Percentiles rank a stretch among this genome's conserved stretches.
Evolutionary conservation across 2,113 vertebrate species (phyloP).

Genomic region (Danionella cerebrum): DNA sequence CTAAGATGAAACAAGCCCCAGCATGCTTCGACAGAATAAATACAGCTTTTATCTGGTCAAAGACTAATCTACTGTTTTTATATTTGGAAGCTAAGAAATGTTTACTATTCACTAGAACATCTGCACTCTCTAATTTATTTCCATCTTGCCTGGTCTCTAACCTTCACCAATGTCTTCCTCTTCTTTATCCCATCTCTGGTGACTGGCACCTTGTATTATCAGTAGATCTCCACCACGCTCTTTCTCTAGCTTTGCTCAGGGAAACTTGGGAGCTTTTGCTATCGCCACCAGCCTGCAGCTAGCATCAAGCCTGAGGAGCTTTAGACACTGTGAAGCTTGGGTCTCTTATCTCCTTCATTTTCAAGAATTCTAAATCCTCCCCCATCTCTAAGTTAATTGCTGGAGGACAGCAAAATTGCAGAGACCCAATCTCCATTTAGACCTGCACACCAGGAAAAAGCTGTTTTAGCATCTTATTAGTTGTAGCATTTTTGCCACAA

Average conservation of each 20-base stretch:
- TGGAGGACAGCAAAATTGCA: conserved; percentile 58
- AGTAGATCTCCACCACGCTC: conserved; percentile 53
- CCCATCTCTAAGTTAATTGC: conserved; percentile 63
- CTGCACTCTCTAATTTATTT: neutral
- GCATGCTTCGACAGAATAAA: too few relatives aligned
- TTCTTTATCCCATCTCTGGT: conserved; percentile 55
- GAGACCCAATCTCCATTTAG: conserved; percentile 15
- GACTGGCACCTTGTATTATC: conserved; percentile 62
- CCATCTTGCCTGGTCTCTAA: neutral
- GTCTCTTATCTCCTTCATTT: conserved; percentile 61
- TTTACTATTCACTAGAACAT: too few relatives aligned
- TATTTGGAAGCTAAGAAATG: too few relatives aligned
- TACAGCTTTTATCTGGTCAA: too few relatives aligned
- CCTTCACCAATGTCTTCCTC: conserved; percentile 43
- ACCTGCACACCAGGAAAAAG: conserved; percentile 17
- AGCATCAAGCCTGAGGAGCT: conserved; percentile 48
- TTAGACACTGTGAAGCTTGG: conserved; percentile 47
- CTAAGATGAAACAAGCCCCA: too few relatives aligned
- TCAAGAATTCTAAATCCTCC: conserved; percentile 59
- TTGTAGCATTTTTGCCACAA: conserved; percentile 24
- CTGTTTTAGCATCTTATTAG: neutral
- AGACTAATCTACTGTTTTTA: neutral
- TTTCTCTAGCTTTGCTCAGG: conserved; percentile 44
- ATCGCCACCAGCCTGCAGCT: conserved; percentile 59
- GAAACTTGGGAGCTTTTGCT: conserved; percentile 53